phyloP scores from a whole-genome alignment of 2,888 invertebrate species.

The Apamea epomidion region DNA sequence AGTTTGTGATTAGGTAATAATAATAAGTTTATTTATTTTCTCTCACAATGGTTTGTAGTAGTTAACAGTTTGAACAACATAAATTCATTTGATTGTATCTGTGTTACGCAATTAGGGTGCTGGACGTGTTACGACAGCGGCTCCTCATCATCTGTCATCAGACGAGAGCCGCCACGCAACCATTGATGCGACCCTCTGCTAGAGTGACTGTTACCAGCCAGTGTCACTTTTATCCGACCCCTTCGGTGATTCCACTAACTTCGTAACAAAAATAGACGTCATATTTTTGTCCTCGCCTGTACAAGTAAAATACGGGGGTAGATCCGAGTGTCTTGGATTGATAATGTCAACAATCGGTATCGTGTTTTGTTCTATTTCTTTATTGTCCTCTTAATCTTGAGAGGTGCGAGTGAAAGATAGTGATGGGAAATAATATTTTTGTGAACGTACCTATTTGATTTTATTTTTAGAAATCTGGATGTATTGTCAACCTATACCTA shows the following conservation, averaged over 20 bases:
- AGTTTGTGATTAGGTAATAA: too few relatives aligned
- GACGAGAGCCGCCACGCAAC: too few relatives aligned
- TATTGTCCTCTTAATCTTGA: constrained; percentile 39
- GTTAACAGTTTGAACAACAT: too few relatives aligned
- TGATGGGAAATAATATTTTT: constrained; percentile 1
- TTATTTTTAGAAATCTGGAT: neutral
- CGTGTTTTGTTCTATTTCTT: constrained; percentile 50
- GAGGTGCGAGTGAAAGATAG: constrained; percentile 21
- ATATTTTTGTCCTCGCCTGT: neutral
- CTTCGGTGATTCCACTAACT: neutral
- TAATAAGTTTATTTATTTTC: too few relatives aligned
- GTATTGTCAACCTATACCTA: too few relatives aligned
- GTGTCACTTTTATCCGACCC: neutral
- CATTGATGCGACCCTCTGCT: neutral
- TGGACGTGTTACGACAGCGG: neutral
- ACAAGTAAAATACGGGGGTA: neutral
- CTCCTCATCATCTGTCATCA: neutral
- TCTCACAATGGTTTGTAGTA: too few relatives aligned
- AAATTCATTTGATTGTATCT: too few relatives aligned
- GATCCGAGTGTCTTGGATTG: constrained; percentile 46
- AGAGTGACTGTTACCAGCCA: neutral
- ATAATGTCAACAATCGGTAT: constrained; percentile 54
- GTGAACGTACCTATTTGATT: neutral
- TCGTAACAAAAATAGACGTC: neutral
- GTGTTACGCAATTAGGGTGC: too few relatives aligned